Percentiles rank a stretch among this genome's conserved stretches.
phyloP scores from a whole-genome alignment of 64 coral and sea anemone species.

The Dendrophyllia cribrosa region DNA sequence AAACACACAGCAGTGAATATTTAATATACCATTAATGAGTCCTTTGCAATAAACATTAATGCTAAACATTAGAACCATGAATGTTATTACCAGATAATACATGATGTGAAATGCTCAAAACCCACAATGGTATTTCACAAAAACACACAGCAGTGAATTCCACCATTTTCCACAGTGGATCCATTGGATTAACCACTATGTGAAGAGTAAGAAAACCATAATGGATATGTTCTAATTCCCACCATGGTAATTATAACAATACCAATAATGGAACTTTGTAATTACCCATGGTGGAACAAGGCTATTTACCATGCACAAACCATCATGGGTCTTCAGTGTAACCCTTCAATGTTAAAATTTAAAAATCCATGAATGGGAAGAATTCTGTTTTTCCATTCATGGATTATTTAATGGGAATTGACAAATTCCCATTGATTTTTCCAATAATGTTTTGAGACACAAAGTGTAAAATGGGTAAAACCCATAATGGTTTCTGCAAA shows the following conservation, averaged over 20 bases:
- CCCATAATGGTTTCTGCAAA: too few relatives aligned
- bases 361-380: constrained; percentile 15
- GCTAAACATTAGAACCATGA: too few relatives aligned
- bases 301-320: neutral
- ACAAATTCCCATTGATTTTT: constrained; percentile 17
- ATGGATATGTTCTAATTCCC: neutral
- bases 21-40: too few relatives aligned
- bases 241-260: constrained; percentile 1
- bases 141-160: neutral
- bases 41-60: too few relatives aligned
- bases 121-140: too few relatives aligned
- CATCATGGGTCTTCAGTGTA: neutral
- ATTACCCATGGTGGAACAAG: constrained; percentile 8
- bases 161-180: constrained; percentile 23
- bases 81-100: too few relatives aligned
- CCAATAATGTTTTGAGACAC: constrained; percentile 35
- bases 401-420: constrained; percentile 14
- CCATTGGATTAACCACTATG: neutral
- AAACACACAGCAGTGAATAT: too few relatives aligned
- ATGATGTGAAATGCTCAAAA: too few relatives aligned
- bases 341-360: neutral
- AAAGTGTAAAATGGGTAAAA: too few relatives aligned
- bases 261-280: constrained; percentile 5
- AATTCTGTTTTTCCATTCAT: constrained; percentile 22
- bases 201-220: neutral